A percentile compares a stretch with the other conserved stretches of the same genome.
Evolutionary conservation across 2,797 vertebrate species (phyloP).

Genomic region (Champsocephalus esox): DNA sequence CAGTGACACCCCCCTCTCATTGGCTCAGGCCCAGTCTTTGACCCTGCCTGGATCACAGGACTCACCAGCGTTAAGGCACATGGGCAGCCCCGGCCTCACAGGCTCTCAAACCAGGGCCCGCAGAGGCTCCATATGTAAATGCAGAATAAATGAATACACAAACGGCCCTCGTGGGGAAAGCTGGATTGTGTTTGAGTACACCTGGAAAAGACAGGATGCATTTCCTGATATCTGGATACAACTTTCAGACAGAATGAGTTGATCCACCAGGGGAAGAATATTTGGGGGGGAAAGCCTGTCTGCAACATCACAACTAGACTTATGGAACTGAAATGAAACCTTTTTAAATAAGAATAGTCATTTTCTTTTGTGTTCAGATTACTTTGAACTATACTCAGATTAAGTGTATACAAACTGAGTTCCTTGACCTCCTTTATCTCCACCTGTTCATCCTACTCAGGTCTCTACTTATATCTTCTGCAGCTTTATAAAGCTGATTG

Average conservation of each 20-base stretch:
- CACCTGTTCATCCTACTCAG: not conserved
- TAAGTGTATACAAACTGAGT: not conserved
- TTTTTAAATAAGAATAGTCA: not conserved
- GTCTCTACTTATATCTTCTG: not conserved
- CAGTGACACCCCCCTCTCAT: conserved; percentile 79
- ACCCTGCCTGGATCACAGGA: conserved; percentile 74
- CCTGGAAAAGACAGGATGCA: conserved; percentile 69
- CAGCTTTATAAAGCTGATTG: conserved; percentile 15
- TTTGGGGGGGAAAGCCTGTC: not conserved
- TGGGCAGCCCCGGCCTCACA: conserved; percentile 36
- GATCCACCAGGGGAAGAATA: conserved; percentile 12
- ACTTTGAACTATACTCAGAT: not conserved
- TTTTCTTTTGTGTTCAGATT: not conserved
- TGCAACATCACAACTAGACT: not conserved
- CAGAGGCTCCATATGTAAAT: conserved; percentile 67
- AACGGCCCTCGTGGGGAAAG: conserved; percentile 59
- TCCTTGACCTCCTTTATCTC: not conserved
- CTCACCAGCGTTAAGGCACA: conserved; percentile 66
- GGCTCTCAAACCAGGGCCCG: conserved; percentile 59
- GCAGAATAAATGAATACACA: conserved; percentile 76
- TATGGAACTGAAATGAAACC: not conserved
- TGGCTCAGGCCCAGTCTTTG: conserved; percentile 75
- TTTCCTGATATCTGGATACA: conserved; percentile 52
- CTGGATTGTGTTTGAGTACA: conserved; percentile 55
- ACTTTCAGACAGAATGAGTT: conserved; percentile 53